Evolutionary conservation across 1,140 invertebrate species (phyloP), one percentile per base, ranked within the genome.

Genomic region (Paraescarpia echinospica): DNA sequence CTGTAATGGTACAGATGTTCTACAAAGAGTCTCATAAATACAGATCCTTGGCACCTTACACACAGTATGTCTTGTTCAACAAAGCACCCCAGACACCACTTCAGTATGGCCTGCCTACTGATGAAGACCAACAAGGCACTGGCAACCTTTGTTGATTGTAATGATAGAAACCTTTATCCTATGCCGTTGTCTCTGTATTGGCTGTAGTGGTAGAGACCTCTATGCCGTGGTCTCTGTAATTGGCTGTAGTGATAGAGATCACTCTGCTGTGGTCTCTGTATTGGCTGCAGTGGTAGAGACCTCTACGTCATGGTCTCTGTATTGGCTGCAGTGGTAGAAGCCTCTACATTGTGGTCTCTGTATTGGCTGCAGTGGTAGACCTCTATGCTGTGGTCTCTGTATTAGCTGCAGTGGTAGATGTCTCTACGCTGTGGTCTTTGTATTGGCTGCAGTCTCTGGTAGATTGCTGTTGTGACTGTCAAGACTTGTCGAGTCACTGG

Each of bases 401-500:
- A 4, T 77, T 77, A 18, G 59, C 59, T 77, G 59, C 59, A 31
- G 27, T 31, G 14, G 59, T 22, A 77, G 59, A 77, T 6, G 2
- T 18, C 0, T 77, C 59, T 1, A 77, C 0, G 59, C 59, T 4
- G 59, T 77, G 14, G 59, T 77, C 59, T 77, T 18, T 77, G 59
- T 77, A 31, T 77, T 77, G 59, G 59, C 59, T 1, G 59, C 59
- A 77, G 59, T 31, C 59, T 77, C 59, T 77, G 59, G 59, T 18
- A 12, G 14, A 31, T 77, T 77, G 59, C 91, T 91, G 91, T 9
- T 91, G 34, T 91, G 91, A 59, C 91, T 91, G 48, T 91, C 91
- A 14, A 91, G 91, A 91, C 91, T 91, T 34, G 91, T 91, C 5
- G 35, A 48, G n/a, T 91, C 91, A 90, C 89, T 90, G 14, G 59